A percentile compares a stretch with the other conserved stretches of the same genome.
phyloP scores from a whole-genome alignment of 2,888 invertebrate genomes.

The Lapara coniferarum region DNA sequence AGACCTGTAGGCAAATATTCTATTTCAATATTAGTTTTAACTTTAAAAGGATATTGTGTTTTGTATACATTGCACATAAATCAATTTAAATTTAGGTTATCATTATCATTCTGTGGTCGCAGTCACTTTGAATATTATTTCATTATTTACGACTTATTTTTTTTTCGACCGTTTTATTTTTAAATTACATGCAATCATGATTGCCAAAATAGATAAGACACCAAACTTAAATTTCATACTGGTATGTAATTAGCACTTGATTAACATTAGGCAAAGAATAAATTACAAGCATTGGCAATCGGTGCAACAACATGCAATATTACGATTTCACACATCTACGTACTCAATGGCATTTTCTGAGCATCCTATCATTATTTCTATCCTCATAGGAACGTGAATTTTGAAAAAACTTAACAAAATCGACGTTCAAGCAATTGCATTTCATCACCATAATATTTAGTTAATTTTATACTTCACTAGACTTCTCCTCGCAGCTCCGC shows the following conservation, averaged over 20 bases:
- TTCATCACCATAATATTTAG: no score
- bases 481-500: no score
- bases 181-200: background rate
- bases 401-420: background rate
- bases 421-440: background rate
- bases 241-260: background rate
- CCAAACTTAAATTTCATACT: background rate
- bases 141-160: background rate
- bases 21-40: background rate
- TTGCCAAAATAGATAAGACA: background rate
- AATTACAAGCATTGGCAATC: slow-evolving; percentile 4
- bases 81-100: no score
- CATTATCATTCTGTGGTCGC: no score
- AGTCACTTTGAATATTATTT: background rate
- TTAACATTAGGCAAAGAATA: slow-evolving; percentile 13
- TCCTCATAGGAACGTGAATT: background rate
- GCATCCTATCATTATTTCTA: background rate
- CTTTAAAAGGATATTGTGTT: no score
- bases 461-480: no score
- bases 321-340: background rate
- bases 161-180: background rate
- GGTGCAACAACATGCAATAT: slow-evolving; percentile 6
- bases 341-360: background rate
- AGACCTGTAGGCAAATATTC: slow-evolving; percentile 56
- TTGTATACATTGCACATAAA: no score